Evolutionary conservation across 2,888 invertebrate genomes (phyloP), one percentile per base, ranked within the genome.

Genomic region (Zhuqinia jingwanae): DNA sequence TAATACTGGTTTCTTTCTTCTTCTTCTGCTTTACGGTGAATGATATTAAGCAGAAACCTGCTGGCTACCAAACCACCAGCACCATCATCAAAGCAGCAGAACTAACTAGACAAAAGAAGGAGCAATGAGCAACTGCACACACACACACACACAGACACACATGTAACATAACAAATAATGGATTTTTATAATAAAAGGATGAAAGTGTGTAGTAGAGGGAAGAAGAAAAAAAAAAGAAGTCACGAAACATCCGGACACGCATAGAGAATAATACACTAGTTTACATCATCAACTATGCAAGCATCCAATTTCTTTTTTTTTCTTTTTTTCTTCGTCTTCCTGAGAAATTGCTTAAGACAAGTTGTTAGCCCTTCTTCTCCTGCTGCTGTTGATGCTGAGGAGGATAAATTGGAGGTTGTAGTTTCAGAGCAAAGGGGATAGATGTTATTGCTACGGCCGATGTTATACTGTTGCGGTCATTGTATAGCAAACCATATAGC

Each of bases 161-260:
- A n/a, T n/a, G n/a, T 2, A 56, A 50, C 11, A 47, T 15, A 75
- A 56, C 50, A 56, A 50, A 30, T 53, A 30, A 56, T 53, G 25
- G n/a, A 27, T 50, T 56, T 56, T 30, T 36, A 36, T 36, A 36
- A 36, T 36, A 42, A 65, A 65, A 65, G 65, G 65, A 65, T 30
- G 65, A 27, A 65, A 6, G 22, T 10, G 27, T 53, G 30, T 2
- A 11, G 27, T 5, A 25, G 58, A 53, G 20, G n/a, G 17, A 0
- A 75, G 22, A 11, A 13, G 6, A 30, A 75, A 75, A 50, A 60
- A 83, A 63, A 65, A 53, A 50, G 53, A 76, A 76, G 30, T 83
- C 83, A 83, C 83, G 76, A 83, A 76, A 83, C 83, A 83, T 83
- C 83, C 83, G 83, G 83, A 83, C 83, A 83, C 83, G 83, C 76